Evolutionary conservation across 2,797 vertebrate species (phyloP).

Genomic region (Enoplosus armatus): DNA sequence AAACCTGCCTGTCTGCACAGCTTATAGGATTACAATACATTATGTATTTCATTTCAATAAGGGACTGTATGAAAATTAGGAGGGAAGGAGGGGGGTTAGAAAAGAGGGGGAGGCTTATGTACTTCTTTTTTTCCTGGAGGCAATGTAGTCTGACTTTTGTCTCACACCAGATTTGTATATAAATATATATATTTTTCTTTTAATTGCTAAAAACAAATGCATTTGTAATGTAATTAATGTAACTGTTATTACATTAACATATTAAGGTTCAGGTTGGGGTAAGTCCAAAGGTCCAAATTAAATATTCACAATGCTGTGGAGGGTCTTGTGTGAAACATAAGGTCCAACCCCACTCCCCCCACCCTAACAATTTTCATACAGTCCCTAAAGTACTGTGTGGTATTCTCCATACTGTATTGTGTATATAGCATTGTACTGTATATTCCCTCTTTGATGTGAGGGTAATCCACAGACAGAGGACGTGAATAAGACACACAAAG

Average conservation of each 20-base stretch:
- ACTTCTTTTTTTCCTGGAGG: background rate
- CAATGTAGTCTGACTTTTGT: background rate
- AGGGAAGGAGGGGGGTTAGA: background rate
- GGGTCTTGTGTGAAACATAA: background rate
- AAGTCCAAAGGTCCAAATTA: background rate
- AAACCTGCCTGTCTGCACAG: constrained; percentile 9
- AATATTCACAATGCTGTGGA: background rate
- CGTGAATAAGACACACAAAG: constrained; percentile 4
- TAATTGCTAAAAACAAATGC: background rate
- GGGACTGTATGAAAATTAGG: background rate
- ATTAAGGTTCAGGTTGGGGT: background rate
- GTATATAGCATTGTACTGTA: background rate
- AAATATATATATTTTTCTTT: background rate
- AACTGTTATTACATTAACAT: background rate
- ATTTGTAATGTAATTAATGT: too few relatives aligned
- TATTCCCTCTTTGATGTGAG: constrained; percentile 25
- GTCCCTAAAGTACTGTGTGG: constrained; percentile 3
- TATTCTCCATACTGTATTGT: constrained; percentile 8
- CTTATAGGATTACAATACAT: background rate
- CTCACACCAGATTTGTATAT: background rate
- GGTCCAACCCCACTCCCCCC: too few relatives aligned
- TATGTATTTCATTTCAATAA: background rate
- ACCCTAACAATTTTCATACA: background rate
- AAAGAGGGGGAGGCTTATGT: background rate
- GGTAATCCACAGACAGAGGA: constrained; percentile 10